Evolutionary conservation across 2,888 invertebrate species (phyloP).

Genomic region (Volucella inanis): DNA sequence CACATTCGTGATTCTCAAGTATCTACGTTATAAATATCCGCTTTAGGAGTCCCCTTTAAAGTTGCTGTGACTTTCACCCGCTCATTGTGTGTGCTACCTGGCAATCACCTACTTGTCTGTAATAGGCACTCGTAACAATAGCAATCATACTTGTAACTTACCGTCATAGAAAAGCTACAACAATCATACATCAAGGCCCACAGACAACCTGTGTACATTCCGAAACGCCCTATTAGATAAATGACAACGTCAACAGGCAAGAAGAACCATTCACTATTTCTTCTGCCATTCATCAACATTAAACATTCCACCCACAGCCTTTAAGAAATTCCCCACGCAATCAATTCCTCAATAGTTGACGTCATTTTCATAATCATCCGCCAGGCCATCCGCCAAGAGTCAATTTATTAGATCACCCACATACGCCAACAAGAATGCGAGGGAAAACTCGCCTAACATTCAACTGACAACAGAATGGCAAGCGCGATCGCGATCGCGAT

Average conservation of each 20-base stretch:
- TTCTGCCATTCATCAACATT: neutral
- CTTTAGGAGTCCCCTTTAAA: too few species aligned
- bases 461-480: conserved; percentile 62
- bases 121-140: neutral
- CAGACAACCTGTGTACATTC: conserved; percentile 19
- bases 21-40: too few species aligned
- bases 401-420: conserved; percentile 71
- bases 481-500: conserved; percentile 18
- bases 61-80: too few species aligned
- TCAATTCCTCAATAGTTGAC: conserved; percentile 58
- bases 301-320: neutral
- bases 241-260: neutral
- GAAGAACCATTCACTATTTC: conserved; percentile 26
- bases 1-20: neutral
- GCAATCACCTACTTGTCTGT: too few species aligned
- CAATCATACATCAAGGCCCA: neutral
- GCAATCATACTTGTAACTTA: conserved; percentile 6
- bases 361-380: conserved; percentile 60
- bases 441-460: conserved; percentile 56
- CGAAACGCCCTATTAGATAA: conserved; percentile 1
- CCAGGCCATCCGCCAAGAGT: conserved; percentile 38
- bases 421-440: conserved; percentile 15
- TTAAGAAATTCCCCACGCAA: conserved; percentile 62
- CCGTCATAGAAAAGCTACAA: neutral
- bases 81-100: too few species aligned